Base-by-base conservation (phyloP, 92 coral and sea anemone genomes). In the Paramuricea clavata region DNA sequence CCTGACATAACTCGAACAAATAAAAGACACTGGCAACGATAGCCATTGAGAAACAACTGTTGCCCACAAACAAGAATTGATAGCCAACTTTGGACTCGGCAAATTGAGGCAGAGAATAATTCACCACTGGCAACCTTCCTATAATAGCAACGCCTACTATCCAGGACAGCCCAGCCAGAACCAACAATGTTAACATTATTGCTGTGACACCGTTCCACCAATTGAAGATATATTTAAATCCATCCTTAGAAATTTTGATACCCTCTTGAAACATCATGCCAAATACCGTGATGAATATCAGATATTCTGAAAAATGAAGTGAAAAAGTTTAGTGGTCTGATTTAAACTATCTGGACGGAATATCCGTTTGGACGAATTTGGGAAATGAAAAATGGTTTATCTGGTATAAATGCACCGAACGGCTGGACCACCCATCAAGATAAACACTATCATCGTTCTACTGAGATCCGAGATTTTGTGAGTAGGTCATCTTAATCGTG, bases 201-300 rank as follows among this genome's bases (percentile, higher is more conserved):
- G 92, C 76, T 10, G 97, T 92, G 7, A 91, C 89, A 81, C 88
- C 77, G 79, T 95, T 95, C 98, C 98, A 95, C 92, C 94, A 90
- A 27, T 92, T 92, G n/a, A n/a, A n/a, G n/a, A 12, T 91, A 86
- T 62, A 95, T 76, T 76, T 95, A 90, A 64, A 87, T 84, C 44
- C 90, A 81, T 12, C 62, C 62, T 32, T 94, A 92, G 28, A 89
- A 28, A 86, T 72, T 76, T 95, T 97, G 61, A 89, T 87, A 0
- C 69, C 3, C 65, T 95, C 98, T 67, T 95, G 91, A 61, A 95
- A 49, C n/a, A 86, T 69, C 52, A 95, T 71, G 35, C 97, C 98
- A 11, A 83, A 25, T 5, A 90, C 92, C 92, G 91, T 89, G 33
- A 93, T n/a, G 27, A 85, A 92, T 22, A 92, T 80, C 68, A 95